A percentile compares a stretch with the other conserved stretches of the same genome.
Conservation (phyloP, 2,797 vertebrate species). For the Pipistrellus nathusii region DNA sequence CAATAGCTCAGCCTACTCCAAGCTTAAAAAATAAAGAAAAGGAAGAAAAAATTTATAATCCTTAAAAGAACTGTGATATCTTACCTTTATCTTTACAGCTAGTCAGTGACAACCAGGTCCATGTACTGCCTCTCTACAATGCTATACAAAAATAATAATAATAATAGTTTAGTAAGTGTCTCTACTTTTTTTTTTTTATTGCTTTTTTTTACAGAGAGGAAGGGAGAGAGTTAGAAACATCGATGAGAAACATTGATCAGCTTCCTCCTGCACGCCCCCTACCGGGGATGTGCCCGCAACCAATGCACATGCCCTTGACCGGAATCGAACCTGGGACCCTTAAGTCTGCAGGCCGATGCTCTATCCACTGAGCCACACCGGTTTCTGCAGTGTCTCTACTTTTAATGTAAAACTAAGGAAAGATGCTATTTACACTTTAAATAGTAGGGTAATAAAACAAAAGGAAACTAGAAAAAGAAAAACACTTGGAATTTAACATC, state of each 20-base stretch:
- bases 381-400: not conserved
- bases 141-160: not conserved
- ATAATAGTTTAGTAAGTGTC: not conserved
- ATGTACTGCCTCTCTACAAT: not conserved
- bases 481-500: conserved; percentile 35
- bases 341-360: too few species aligned
- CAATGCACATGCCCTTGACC: too few species aligned
- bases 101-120: not conserved
- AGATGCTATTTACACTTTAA: conserved; percentile 12
- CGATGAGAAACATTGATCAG: too few species aligned
- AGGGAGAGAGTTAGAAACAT: too few species aligned
- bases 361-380: too few species aligned
- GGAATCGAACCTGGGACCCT: too few species aligned
- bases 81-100: not conserved
- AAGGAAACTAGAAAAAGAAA: conserved; percentile 44
- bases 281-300: too few species aligned
- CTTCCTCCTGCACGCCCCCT: too few species aligned
- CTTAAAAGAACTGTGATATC: not conserved
- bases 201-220: too few species aligned
- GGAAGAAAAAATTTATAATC: not conserved
- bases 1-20: not conserved
- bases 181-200: not conserved
- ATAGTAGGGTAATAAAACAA: not conserved
- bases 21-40: not conserved
- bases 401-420: conserved; percentile 12